phyloP scores from a whole-genome alignment of 2,888 invertebrate species.

The Glaucopsyche alexis region DNA sequence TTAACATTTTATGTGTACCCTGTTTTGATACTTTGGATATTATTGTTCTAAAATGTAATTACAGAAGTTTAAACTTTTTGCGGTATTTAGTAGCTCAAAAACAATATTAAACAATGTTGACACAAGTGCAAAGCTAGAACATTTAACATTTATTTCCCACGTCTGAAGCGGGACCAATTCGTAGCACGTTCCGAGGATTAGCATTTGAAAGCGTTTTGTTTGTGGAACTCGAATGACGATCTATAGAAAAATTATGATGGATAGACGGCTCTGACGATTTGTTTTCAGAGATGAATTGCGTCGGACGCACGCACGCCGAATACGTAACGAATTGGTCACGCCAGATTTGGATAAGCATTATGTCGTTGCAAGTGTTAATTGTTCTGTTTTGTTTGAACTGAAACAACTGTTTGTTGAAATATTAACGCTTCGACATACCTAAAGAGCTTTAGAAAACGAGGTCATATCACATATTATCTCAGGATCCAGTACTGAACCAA shows the following conservation, averaged over 20 bases:
- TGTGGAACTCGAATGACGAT: constrained; percentile 67
- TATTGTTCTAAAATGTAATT: neutral
- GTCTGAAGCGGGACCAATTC: constrained; percentile 69
- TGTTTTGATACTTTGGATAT: constrained; percentile 13
- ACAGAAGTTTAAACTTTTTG: neutral
- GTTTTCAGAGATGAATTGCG: constrained; percentile 74
- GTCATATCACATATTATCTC: neutral
- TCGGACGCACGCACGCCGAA: constrained; percentile 66
- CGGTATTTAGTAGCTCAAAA: constrained; percentile 9
- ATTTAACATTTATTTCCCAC: constrained; percentile 59
- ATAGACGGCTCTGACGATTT: constrained; percentile 70
- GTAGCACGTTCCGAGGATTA: constrained; percentile 71
- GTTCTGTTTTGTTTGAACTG: constrained; percentile 6
- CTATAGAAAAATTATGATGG: constrained; percentile 76
- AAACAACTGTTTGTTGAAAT: constrained; percentile 3
- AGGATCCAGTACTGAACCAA: neutral
- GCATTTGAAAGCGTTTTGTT: constrained; percentile 76
- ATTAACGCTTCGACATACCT: constrained; percentile 3
- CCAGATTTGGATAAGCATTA: constrained; percentile 21
- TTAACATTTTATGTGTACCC: constrained; percentile 12
- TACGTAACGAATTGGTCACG: constrained; percentile 52
- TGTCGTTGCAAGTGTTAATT: constrained; percentile 17
- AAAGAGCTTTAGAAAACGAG: neutral
- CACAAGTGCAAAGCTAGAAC: constrained; percentile 26
- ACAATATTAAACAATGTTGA: constrained; percentile 11